phyloP scores from a whole-genome alignment of 2,797 vertebrate genomes.

The Sebastes iracundus region DNA sequence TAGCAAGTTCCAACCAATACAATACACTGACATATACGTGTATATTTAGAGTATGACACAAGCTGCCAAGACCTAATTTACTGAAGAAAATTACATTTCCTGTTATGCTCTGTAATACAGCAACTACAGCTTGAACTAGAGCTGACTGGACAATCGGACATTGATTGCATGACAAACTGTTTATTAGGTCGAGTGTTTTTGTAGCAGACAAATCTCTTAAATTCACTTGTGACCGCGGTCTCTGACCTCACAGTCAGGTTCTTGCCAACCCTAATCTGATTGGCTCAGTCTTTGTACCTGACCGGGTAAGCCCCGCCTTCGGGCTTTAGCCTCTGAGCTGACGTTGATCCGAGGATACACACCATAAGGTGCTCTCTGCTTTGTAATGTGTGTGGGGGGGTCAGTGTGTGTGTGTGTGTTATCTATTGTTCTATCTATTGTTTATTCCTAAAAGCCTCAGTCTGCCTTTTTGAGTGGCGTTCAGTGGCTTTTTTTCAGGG shows the following conservation, averaged over 20 bases:
- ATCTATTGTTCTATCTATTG: constrained; percentile 1
- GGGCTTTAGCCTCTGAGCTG: constrained; percentile 71
- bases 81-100: neutral
- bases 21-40: neutral
- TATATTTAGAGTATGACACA: neutral
- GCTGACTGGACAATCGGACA: neutral
- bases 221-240: constrained; percentile 47
- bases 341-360: constrained; percentile 65
- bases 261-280: constrained; percentile 46
- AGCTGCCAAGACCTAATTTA: neutral
- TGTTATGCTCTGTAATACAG: neutral
- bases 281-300: constrained; percentile 42
- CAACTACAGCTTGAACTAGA: neutral
- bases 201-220: constrained; percentile 59
- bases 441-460: neutral
- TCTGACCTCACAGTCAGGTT: constrained; percentile 39
- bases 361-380: constrained; percentile 69
- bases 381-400: constrained; percentile 51
- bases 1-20: neutral
- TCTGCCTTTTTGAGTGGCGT: neutral
- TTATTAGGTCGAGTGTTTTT: constrained; percentile 39
- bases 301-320: constrained; percentile 62
- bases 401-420: neutral
- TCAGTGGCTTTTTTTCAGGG: constrained; percentile 1
- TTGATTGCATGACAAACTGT: constrained; percentile 6